phyloP scores from a whole-genome alignment of 2,888 invertebrate genomes.

The Allophyes oxyacanthae region DNA sequence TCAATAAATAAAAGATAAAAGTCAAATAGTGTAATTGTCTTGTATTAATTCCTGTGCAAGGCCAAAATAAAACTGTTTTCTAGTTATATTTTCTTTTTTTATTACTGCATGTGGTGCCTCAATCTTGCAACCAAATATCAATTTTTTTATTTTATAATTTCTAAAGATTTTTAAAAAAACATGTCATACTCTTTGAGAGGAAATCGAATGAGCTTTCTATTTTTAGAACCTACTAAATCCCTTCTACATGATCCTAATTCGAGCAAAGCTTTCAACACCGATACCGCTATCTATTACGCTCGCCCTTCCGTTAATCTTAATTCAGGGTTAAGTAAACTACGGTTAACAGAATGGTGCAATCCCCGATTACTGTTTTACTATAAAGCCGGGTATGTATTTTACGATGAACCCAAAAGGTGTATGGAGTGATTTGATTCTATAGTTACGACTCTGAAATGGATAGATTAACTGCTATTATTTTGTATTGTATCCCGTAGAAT shows the following conservation, averaged over 20 bases:
- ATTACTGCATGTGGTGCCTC: no score
- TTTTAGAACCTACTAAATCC: slow-evolving; percentile 33
- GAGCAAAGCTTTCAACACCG: slow-evolving; percentile 44
- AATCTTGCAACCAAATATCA: no score
- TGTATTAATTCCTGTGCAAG: no score
- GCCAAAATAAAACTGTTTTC: no score
- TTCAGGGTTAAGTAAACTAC: slow-evolving; percentile 48
- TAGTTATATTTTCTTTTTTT: no score
- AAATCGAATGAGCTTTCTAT: slow-evolving; percentile 17
- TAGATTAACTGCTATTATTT: slow-evolving; percentile 10
- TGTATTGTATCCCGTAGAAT: slow-evolving; percentile 4
- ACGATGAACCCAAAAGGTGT: slow-evolving; percentile 21
- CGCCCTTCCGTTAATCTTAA: slow-evolving; percentile 44
- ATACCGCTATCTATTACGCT: slow-evolving; percentile 40
- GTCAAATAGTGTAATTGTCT: no score
- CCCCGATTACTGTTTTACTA: slow-evolving; percentile 37
- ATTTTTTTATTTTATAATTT: no score
- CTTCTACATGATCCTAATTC: slow-evolving; percentile 39
- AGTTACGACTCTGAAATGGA: slow-evolving; percentile 26
- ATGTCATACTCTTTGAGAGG: background rate
- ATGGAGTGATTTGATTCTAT: slow-evolving; percentile 40
- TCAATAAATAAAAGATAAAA: no score
- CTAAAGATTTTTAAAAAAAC: no score
- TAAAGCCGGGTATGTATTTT: slow-evolving; percentile 22
- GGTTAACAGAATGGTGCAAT: slow-evolving; percentile 40